Evolutionary conservation across 2,113 vertebrate species (phyloP).

Genomic region (Cochlearius cochlearius): DNA sequence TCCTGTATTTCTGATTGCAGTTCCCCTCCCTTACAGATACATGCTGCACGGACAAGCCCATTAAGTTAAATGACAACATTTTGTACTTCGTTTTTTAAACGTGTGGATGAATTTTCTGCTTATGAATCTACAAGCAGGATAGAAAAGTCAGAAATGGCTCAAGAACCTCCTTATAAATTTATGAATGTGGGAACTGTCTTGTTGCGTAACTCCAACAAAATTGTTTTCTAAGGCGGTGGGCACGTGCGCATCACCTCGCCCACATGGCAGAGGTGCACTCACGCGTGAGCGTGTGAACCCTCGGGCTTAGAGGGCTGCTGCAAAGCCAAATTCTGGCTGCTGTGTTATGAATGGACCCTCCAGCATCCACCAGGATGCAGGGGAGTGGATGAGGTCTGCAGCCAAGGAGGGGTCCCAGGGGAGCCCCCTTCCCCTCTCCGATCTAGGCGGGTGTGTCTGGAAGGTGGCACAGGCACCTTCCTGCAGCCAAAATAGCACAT

Average conservation of each 20-base stretch:
- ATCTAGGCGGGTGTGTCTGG: accelerated
- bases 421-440: neutral
- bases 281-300: accelerated
- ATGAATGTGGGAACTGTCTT: neutral
- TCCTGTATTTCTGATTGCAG: neutral
- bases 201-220: neutral
- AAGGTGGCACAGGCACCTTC: neutral
- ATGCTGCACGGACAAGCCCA: neutral
- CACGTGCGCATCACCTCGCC: accelerated
- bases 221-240: accelerated
- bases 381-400: neutral
- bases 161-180: neutral
- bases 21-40: neutral
- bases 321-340: neutral
- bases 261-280: neutral
- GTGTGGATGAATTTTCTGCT: neutral
- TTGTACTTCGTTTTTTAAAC: neutral
- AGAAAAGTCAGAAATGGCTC: neutral
- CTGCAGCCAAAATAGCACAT: neutral
- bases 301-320: neutral
- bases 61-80: neutral
- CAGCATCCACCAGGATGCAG: neutral
- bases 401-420: neutral
- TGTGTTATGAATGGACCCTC: neutral
- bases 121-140: neutral